Conservation (phyloP, 2,888 invertebrate species). For the Hipparchia semele region DNA sequence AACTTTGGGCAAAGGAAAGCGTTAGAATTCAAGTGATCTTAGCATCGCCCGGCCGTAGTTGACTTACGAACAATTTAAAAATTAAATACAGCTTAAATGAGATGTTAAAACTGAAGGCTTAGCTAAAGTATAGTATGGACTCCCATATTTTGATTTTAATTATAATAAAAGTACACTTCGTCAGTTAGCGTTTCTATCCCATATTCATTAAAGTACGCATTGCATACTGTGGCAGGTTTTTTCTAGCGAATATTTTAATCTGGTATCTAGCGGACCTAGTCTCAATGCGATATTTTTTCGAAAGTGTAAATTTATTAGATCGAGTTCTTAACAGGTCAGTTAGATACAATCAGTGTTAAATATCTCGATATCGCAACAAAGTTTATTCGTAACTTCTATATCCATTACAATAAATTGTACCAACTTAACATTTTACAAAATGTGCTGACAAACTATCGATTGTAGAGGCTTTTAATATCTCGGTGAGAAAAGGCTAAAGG, state of each 20-base stretch:
- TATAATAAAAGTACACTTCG: not conserved
- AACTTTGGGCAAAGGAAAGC: conserved; percentile 80
- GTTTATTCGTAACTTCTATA: too few species aligned
- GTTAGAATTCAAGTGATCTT: conserved; percentile 83
- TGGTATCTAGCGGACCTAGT: not conserved
- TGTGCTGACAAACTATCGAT: conserved; percentile 8
- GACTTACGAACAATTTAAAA: conserved; percentile 79
- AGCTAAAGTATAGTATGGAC: conserved; percentile 59
- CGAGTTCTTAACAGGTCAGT: too few species aligned
- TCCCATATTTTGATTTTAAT: not conserved
- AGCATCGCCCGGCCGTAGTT: conserved; percentile 71
- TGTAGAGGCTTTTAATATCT: conserved; percentile 13
- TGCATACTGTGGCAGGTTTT: not conserved
- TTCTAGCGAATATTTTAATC: not conserved
- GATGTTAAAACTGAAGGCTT: conserved; percentile 66
- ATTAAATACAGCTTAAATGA: conserved; percentile 78
- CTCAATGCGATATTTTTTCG: not conserved
- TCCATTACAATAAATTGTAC: not conserved
- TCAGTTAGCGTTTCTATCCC: not conserved
- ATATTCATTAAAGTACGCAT: not conserved
- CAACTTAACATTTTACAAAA: not conserved
- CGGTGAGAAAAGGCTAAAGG: conserved; percentile 48
- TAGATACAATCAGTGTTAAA: too few species aligned
- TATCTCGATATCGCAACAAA: too few species aligned
- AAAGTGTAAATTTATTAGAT: not conserved